A percentile compares a stretch with the other conserved stretches of the same genome.
Conservation (phyloP, 2,797 vertebrate species). For the Amazona ochrocephala region DNA sequence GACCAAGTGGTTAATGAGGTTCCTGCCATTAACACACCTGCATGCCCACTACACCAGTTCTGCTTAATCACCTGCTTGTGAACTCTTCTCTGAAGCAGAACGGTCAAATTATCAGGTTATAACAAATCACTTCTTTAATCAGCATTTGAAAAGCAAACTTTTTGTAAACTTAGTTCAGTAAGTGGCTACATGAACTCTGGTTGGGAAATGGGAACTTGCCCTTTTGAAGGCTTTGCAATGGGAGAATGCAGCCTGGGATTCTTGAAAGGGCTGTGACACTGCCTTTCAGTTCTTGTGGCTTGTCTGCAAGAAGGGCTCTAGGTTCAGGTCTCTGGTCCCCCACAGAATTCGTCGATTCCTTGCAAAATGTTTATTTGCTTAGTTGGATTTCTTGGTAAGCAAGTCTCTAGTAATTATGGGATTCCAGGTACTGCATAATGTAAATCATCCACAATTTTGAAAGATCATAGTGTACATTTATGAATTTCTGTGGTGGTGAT, state of each 20-base stretch:
- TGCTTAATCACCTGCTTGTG: neutral
- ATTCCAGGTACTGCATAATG: neutral
- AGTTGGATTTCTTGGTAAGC: neutral
- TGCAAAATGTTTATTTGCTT: neutral
- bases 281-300: neutral
- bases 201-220: neutral
- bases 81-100: neutral
- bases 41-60: accelerated
- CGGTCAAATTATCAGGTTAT: neutral
- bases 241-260: neutral
- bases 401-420: neutral
- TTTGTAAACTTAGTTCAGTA: neutral
- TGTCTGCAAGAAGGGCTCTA: neutral
- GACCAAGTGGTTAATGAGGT: neutral
- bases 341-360: neutral
- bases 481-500: neutral
- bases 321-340: neutral
- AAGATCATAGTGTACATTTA: neutral
- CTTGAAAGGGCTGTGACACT: neutral
- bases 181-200: no score
- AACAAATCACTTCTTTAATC: neutral
- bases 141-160: neutral
- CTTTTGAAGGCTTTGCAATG: neutral
- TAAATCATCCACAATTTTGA: neutral
- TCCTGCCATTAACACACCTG: neutral